Conservation (phyloP, 1,140 invertebrate genomes). For the Drosophila tsacasi region DNA sequence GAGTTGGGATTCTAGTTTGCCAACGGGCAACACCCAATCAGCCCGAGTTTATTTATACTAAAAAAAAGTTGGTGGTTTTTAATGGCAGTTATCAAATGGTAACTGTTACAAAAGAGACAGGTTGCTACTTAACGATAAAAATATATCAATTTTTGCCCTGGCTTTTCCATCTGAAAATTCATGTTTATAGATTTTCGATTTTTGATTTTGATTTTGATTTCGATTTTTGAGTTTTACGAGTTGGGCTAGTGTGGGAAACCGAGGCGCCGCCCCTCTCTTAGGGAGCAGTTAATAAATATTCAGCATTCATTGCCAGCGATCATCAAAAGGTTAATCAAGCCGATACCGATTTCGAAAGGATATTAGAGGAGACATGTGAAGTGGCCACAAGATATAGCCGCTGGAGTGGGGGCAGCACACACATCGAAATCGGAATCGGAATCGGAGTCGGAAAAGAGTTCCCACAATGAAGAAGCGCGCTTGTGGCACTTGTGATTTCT, state of each 20-base stretch:
- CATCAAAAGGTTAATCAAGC: slow-evolving; percentile 73
- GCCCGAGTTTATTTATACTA: slow-evolving; percentile 63
- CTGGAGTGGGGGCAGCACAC: slow-evolving; percentile 28
- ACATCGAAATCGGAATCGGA: slow-evolving; percentile 15
- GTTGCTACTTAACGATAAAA: slow-evolving; percentile 36
- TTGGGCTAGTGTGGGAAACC: slow-evolving; percentile 66
- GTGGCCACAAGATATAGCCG: slow-evolving; percentile 29
- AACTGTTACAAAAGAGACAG: slow-evolving; percentile 62
- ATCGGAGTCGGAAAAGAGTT: slow-evolving; percentile 64
- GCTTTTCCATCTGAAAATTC: slow-evolving; percentile 60
- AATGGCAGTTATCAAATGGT: slow-evolving; percentile 75
- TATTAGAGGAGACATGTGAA: slow-evolving; percentile 72
- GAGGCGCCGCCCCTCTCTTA: slow-evolving; percentile 40
- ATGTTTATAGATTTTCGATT: slow-evolving; percentile 53
- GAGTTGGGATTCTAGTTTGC: slow-evolving; percentile 42
- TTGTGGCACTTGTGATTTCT: slow-evolving; percentile 80
- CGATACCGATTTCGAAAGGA: slow-evolving; percentile 67
- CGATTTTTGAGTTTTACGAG: slow-evolving; percentile 56
- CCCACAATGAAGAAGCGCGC: slow-evolving; percentile 80
- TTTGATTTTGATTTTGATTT: slow-evolving; percentile 35
- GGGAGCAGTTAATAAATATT: slow-evolving; percentile 75
- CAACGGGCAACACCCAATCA: slow-evolving; percentile 72
- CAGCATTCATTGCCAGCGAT: slow-evolving; percentile 78
- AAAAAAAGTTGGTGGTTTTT: slow-evolving; percentile 53
- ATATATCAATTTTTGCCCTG: slow-evolving; percentile 46